Evolutionary conservation across 2,888 invertebrate genomes (phyloP), one percentile per base, ranked within the genome.

Genomic region (Pherbina coryleti): DNA sequence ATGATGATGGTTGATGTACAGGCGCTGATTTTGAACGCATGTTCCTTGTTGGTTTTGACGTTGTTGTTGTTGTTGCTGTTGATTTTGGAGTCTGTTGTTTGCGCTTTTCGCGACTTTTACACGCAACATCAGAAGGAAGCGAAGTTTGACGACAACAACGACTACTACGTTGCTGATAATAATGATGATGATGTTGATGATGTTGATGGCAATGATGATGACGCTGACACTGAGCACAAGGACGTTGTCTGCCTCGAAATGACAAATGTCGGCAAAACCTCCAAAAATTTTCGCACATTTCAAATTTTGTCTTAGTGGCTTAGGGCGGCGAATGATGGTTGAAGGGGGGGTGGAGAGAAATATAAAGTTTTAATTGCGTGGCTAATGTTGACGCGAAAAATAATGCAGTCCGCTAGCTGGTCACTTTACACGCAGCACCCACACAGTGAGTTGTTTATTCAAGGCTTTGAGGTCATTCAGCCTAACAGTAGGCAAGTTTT

Each of bases 51-150:
- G 11, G 11, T 74, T 37, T 64, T 62, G 49, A 25, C 51, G 49
- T 51, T 51, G 22, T 11, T 22, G 51, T 7, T 37, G 25, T 74
- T 28, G 34, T 28, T 72, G 72, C 5, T 44, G 37, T 22, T 51
- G 28, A 76, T 78, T n/a, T 22, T 64, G 19, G 55, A 51, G 51
- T 81, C 75, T 77, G 78, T 78, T 62, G 19, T 62, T 49, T 19
- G 71, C 28, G 25, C 25, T 80, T 80, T 82, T 84, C 83, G 84
- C 84, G 83, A 85, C 83, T 83, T 81, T 80, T 79, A 77, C 77
- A 19, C 76, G 76, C 34, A 49, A 19, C 25, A 51, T 22, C 44
- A 67, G 25, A 5, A 60, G 11, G 25, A 19, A 0, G 19, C 34
- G n/a, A 25, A 44, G 22, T 9, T 9, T 19, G 72, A n/a, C 19